These are phyloP conservation scores for Alsophila aescularia DNA, from an alignment of 2,888 invertebrate species.

Conservation along the genomic window DNA sequence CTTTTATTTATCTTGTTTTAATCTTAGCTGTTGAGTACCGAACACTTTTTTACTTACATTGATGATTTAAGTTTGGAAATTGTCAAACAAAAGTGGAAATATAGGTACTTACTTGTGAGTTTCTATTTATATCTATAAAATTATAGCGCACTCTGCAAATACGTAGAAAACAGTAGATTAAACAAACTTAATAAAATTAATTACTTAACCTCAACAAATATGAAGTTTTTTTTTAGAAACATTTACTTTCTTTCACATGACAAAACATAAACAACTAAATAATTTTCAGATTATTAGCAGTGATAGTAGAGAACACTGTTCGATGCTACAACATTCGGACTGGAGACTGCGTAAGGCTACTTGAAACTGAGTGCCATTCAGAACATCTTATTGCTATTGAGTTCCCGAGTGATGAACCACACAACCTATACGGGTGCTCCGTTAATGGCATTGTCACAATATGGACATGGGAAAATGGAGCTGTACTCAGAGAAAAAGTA, in stretches of 20 bases:
- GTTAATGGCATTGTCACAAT: constrained; percentile 64
- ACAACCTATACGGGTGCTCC: constrained; percentile 76
- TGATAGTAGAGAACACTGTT: constrained; percentile 74
- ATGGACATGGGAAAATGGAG: constrained; percentile 80
- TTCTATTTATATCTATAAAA: too few species aligned
- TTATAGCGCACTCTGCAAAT: too few species aligned
- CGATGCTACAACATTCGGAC: constrained; percentile 76
- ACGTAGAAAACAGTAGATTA: too few species aligned
- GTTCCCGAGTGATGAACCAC: constrained; percentile 71
- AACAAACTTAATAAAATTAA: too few species aligned
- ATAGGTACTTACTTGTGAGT: too few species aligned
- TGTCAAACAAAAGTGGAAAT: too few species aligned
- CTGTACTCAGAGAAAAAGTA: constrained; percentile 74
- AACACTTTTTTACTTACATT: too few species aligned
- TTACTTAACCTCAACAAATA: neutral
- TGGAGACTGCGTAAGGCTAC: constrained; percentile 68
- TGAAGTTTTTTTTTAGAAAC: neutral
- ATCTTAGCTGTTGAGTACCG: too few species aligned
- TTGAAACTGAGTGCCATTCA: constrained; percentile 66
- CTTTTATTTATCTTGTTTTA: neutral
- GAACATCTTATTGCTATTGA: constrained; percentile 65
- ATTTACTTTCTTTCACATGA: neutral
- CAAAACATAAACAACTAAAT: neutral
- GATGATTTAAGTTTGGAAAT: too few species aligned
- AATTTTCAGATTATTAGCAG: constrained; percentile 62